Percentiles rank a stretch among this genome's conserved stretches.
Conservation (phyloP, 2,888 invertebrate genomes). For the Polymixis flavicincta region DNA sequence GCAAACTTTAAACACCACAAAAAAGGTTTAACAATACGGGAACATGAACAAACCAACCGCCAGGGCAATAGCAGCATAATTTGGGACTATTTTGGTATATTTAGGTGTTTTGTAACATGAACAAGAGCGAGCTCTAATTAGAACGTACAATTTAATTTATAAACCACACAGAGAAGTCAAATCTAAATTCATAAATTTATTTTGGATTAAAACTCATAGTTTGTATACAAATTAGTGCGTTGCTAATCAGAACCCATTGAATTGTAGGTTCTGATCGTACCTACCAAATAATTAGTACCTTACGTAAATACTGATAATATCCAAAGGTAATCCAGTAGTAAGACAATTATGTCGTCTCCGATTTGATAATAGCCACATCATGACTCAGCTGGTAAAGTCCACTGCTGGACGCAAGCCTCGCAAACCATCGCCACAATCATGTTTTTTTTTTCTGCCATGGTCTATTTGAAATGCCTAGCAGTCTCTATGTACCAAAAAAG, state of each 20-base stretch:
- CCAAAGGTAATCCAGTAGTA: neutral
- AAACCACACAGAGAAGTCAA: neutral
- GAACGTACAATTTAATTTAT: constrained; percentile 24
- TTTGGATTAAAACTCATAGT: neutral
- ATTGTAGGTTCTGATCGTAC: neutral
- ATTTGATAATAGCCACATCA: neutral
- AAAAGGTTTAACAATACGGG: neutral
- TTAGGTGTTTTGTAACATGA: constrained; percentile 14
- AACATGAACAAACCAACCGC: constrained; percentile 3
- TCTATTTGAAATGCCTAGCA: neutral
- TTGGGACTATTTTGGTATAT: constrained; percentile 14
- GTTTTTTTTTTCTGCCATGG: neutral
- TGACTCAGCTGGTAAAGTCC: no score
- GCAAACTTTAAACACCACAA: neutral
- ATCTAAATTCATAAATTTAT: neutral
- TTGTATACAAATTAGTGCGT: neutral
- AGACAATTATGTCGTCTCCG: neutral
- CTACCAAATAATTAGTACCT: neutral
- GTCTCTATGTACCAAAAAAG: neutral
- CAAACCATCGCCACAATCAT: no score
- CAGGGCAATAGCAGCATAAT: constrained; percentile 11
- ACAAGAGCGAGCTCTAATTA: constrained; percentile 12
- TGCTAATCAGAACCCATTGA: neutral
- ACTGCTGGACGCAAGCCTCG: no score
- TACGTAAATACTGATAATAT: neutral